Evolutionary conservation across 2,797 vertebrate species (phyloP), one percentile per base, ranked within the genome.

Genomic region (Nyctibius grandis): DNA sequence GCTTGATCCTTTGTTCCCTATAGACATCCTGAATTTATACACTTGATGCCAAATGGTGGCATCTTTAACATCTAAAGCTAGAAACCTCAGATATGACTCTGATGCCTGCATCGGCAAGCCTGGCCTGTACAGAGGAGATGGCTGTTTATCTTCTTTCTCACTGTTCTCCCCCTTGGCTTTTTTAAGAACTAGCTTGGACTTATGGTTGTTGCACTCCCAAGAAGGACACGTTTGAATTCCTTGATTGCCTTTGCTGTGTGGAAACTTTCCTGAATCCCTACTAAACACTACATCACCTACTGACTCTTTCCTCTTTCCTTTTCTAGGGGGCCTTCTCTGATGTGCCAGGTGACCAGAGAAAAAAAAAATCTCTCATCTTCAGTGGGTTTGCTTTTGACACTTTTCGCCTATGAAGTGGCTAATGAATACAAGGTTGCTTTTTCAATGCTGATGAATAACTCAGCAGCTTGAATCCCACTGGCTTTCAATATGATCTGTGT

Each of bases 141-240:
- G 33, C 8, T 15, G 19, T 48, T 83, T 73, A 23, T 57, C 50
- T 28, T 68, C 48, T 34, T 75, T 44, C 21, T 21, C 36, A 42
- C 5, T 72, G 29, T 13, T 88, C 42, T 67, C 3, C 6, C 12
- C 10, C 21, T 61, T 38, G 59, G 15, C 19, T 65, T 72, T 85
- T 69, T 67, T 86, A 22, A 68, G 44, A 59, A 19, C 33, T n/a
- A 57, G 8, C 47, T 54, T 59, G 34, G 57, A 40, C 33, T 68
- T 74, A 11, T 3, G 22, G 53, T 57, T 31, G 38, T 45, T 85
- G 47, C n/a, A 26, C 22, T 50, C 25, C 51, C 40, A 33, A 0
- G 1, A 73, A 74, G 12, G 38, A 57, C 19, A 11, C 0, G 0
- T 57, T 34, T 2, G 4, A 86, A 56, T 9, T 33, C 15, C 28